phyloP scores from a whole-genome alignment of 2,113 vertebrate genomes.

The Platichthys flesus region DNA sequence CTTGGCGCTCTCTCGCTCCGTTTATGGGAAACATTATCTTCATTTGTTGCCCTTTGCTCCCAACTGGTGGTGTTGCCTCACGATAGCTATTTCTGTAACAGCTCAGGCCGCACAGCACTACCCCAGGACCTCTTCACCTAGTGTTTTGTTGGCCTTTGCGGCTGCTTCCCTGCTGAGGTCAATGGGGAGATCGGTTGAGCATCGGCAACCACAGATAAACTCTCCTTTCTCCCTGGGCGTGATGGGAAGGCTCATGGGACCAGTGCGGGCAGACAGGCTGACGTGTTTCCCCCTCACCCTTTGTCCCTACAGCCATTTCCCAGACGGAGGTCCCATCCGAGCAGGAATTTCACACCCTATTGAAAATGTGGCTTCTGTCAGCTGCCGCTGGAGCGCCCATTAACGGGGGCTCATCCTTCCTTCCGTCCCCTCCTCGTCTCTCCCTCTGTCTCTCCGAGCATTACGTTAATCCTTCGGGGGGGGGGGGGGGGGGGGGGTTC shows the following conservation, averaged over 20 bases:
- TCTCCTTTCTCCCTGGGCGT: slow-evolving; percentile 50
- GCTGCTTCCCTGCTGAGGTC: slow-evolving; percentile 45
- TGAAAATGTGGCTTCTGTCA: slow-evolving; percentile 80
- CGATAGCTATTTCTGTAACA: slow-evolving; percentile 33
- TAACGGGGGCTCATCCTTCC: slow-evolving; percentile 67
- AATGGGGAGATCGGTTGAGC: slow-evolving; percentile 58
- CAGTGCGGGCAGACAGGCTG: slow-evolving; percentile 71
- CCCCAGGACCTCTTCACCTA: slow-evolving; percentile 19
- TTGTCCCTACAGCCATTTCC: slow-evolving; percentile 65
- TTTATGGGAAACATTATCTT: slow-evolving; percentile 29
- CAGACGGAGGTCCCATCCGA: slow-evolving; percentile 74
- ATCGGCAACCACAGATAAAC: slow-evolving; percentile 66
- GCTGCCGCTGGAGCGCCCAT: slow-evolving; percentile 68
- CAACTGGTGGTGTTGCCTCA: slow-evolving; percentile 1
- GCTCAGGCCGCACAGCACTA: slow-evolving; percentile 31
- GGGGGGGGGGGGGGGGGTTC: slow-evolving; percentile 23
- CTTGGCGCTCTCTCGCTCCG: background rate
- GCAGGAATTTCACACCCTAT: slow-evolving; percentile 84
- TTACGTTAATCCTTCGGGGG: slow-evolving; percentile 49
- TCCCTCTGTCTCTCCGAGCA: slow-evolving; percentile 29
- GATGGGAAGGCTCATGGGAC: slow-evolving; percentile 57
- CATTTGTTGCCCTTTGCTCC: slow-evolving; percentile 22
- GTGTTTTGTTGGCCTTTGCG: slow-evolving; percentile 45
- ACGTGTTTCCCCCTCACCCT: slow-evolving; percentile 52
- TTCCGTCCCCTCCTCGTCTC: slow-evolving; percentile 60